These are phyloP conservation scores for Heliconius sara DNA, from an alignment of 2,888 invertebrate genomes.

Conservation along the genomic window DNA sequence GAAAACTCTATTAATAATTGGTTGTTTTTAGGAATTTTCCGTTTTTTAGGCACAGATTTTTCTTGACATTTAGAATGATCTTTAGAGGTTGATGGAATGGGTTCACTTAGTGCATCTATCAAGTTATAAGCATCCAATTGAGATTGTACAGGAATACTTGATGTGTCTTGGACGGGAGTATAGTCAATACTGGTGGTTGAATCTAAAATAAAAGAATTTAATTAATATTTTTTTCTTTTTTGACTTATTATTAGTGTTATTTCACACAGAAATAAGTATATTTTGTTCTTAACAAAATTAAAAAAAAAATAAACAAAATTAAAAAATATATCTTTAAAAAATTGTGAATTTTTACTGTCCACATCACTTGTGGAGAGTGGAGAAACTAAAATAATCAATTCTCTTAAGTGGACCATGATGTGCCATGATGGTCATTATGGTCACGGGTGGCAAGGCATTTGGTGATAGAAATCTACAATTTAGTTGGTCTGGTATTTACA, in stretches of 20 bases:
- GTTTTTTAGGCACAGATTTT: conserved; percentile 50
- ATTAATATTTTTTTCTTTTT: too few species aligned
- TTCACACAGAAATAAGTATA: too few species aligned
- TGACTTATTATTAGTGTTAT: too few species aligned
- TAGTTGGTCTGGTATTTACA: neutral
- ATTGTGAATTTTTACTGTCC: too few species aligned
- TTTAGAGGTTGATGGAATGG: conserved; percentile 63
- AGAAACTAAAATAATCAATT: too few species aligned
- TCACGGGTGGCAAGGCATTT: too few species aligned
- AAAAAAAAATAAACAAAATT: too few species aligned
- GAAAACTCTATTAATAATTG: conserved; percentile 70
- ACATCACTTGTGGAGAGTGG: too few species aligned
- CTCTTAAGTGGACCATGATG: too few species aligned
- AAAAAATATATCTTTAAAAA: too few species aligned
- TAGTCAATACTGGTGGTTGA: conserved; percentile 54
- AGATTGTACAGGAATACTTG: conserved; percentile 40
- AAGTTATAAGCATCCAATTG: conserved; percentile 57
- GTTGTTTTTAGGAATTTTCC: conserved; percentile 59
- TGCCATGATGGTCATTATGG: neutral
- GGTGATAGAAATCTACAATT: neutral
- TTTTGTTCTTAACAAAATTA: too few species aligned
- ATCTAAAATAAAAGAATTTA: conserved; percentile 54
- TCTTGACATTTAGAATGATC: conserved; percentile 62
- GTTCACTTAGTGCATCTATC: conserved; percentile 69
- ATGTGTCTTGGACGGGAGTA: conserved; percentile 66